Conservation (phyloP, 2,888 invertebrate species). For the Drosophila affinis region DNA sequence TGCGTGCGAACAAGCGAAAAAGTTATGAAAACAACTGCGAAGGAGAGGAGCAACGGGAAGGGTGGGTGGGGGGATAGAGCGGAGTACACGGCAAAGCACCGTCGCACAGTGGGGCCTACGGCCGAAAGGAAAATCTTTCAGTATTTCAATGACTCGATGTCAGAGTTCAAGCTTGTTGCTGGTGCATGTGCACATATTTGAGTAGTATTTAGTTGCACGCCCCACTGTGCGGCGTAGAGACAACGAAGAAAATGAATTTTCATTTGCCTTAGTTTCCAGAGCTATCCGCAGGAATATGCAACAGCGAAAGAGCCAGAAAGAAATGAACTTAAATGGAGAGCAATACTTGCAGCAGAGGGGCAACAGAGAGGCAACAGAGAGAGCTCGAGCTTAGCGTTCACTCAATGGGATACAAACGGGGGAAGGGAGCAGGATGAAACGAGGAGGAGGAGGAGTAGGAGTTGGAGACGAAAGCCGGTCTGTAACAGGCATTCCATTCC, state of each 20-base stretch:
- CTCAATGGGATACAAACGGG: background rate
- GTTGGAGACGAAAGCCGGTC: conserved; percentile 2
- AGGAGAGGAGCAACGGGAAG: conserved; percentile 28
- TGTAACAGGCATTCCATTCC: conserved; percentile 36
- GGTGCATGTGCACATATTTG: too few species aligned
- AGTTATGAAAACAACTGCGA: conserved; percentile 61
- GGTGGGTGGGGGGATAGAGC: conserved; percentile 18
- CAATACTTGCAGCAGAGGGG: background rate
- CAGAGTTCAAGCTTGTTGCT: too few species aligned
- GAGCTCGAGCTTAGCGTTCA: conserved; percentile 28
- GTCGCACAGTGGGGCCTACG: background rate
- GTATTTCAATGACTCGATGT: too few species aligned
- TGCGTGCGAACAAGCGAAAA: conserved; percentile 46
- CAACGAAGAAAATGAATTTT: conserved; percentile 45
- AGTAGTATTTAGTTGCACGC: too few species aligned
- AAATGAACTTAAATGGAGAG: background rate
- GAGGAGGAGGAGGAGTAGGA: background rate
- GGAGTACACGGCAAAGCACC: background rate
- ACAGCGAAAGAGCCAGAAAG: conserved; percentile 13
- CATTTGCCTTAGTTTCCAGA: conserved; percentile 18
- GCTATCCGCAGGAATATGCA: conserved; percentile 39
- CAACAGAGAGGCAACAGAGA: conserved; percentile 21
- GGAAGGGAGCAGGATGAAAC: background rate
- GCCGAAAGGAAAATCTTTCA: too few species aligned
- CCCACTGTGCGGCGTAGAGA: background rate